Evolutionary conservation across 2,888 invertebrate species (phyloP).

Genomic region (Pecten maximus): DNA sequence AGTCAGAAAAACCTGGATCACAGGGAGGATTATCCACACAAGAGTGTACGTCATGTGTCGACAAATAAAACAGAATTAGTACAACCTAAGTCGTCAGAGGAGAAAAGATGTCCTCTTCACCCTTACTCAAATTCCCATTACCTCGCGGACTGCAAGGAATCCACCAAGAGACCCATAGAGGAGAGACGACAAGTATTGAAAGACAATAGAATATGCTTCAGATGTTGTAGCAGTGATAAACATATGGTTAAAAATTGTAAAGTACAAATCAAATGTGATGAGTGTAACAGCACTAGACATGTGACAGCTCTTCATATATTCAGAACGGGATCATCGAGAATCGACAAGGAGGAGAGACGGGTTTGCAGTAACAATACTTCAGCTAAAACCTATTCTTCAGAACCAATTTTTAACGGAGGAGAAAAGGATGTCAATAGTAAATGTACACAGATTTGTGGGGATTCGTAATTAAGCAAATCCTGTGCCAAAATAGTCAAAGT

Average conservation of each 20-base stretch:
- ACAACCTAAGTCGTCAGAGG: neutral
- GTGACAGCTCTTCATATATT: constrained; percentile 47
- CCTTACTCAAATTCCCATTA: neutral
- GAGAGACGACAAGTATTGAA: constrained; percentile 51
- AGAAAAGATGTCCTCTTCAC: neutral
- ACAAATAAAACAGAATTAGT: neutral
- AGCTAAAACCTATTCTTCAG: too few relatives aligned
- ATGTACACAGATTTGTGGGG: constrained; percentile 45
- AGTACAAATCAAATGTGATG: constrained; percentile 46
- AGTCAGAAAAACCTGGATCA: neutral
- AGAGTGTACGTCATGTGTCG: neutral
- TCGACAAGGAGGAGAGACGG: neutral
- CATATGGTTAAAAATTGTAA: constrained; percentile 50
- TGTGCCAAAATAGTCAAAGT: constrained; percentile 46
- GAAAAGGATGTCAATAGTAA: neutral
- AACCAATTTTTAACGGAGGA: neutral
- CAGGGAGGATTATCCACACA: neutral
- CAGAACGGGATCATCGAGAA: neutral
- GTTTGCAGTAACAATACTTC: neutral
- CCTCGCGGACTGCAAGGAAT: neutral
- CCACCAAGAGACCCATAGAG: constrained; percentile 31
- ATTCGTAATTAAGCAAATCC: constrained; percentile 33
- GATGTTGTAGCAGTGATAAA: constrained; percentile 49
- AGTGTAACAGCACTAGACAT: constrained; percentile 54
- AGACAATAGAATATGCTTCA: constrained; percentile 51